Base-by-base conservation (phyloP, 1,140 invertebrate species). In the Drosophila grimshawi region DNA sequence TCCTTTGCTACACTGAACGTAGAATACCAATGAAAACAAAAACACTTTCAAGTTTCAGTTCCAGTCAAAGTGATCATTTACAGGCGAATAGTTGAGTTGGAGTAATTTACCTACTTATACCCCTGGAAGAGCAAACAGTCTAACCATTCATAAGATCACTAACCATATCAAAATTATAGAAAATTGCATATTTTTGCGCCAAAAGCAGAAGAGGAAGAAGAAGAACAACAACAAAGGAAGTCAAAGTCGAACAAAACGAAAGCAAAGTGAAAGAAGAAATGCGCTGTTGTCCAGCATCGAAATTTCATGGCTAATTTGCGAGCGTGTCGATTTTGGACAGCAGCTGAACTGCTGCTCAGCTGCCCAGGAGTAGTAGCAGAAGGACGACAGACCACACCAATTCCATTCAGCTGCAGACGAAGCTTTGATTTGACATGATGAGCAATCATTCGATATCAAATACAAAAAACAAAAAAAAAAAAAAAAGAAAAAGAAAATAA, bases 281-380 rank as follows among this genome's bases (percentile, higher is more conserved):
- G 46, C 46, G 19, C 11, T 4, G 37, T 45, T 66, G 63, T 73
- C 81, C 81, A 78, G 64, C 80, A 78, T 73, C 69, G 39, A 68
- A 88, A 88, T 88, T 88, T 85, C 85, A 85, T 85, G 86, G 80
- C 78, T 46, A 89, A 90, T 88, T 43, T 70, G 52, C 35, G 33
- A 88, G 82, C 83, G 83, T 86, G 65, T 88, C 82, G 67, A 48
- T 55, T 76, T 7, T 19, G 75, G 33, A 62, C 59, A 77, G 77
- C 66, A 70, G 72, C 66, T 70, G 80, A 77, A 63, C 66, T 48
- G 83, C 75, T 65, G 35, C 60, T 63, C 75, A 68, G 35, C 60
- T 63, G 73, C 43, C 3, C 48, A 8, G 27, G 5, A 43, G 8
- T 3, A 8, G 0, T 2, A 7, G 30, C 30, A 8, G 10, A 41